Evolutionary conservation across 2,113 vertebrate genomes (phyloP).

Genomic region (Catagonus wagneri): DNA sequence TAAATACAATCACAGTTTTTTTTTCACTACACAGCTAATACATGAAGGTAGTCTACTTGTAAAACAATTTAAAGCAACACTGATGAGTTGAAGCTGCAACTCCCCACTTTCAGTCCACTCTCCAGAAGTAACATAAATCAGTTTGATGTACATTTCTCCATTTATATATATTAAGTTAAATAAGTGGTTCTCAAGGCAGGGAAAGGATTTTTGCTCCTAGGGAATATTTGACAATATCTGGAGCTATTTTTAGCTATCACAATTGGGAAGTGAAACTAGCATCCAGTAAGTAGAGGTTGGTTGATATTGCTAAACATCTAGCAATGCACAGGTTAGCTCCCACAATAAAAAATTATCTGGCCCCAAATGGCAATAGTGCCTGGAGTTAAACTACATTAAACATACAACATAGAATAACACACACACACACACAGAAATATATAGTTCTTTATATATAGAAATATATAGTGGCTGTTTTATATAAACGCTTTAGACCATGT

Average conservation of each 20-base stretch:
- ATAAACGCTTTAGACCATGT: neutral
- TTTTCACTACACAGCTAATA: neutral
- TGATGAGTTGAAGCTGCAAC: neutral
- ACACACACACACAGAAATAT: neutral
- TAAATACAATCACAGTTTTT: neutral
- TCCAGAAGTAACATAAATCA: neutral
- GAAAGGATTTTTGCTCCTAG: neutral
- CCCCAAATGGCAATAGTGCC: neutral
- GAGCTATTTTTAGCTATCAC: neutral
- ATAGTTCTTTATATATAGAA: neutral
- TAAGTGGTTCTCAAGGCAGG: neutral
- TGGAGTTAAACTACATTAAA: neutral
- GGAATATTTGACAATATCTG: neutral
- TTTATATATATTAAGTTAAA: neutral
- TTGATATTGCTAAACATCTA: neutral
- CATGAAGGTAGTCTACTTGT: neutral
- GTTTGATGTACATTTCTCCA: neutral
- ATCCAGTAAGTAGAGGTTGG: neutral
- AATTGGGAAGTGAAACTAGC: neutral
- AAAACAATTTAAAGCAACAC: constrained; percentile 29
- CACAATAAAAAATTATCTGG: neutral
- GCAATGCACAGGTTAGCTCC: neutral
- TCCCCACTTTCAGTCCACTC: neutral
- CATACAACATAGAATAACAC: neutral
- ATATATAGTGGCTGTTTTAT: neutral